Evolutionary conservation across 2,113 vertebrate species (phyloP).

Genomic region (Isichthys henryi): DNA sequence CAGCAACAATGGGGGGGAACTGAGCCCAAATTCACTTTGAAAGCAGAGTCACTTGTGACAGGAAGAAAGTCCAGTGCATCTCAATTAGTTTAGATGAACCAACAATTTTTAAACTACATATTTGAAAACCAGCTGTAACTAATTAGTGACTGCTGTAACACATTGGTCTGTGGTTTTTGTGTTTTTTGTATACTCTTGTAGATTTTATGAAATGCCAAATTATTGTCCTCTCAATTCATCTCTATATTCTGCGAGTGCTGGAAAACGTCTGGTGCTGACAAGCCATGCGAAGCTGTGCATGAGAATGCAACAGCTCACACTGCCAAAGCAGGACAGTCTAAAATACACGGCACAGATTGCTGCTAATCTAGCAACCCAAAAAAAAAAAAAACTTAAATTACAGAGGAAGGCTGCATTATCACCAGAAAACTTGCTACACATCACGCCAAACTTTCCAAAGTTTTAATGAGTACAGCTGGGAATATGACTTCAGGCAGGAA

Average conservation of each 20-base stretch:
- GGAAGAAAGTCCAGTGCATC: not conserved
- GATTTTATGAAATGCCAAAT: not conserved
- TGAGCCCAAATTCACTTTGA: not conserved
- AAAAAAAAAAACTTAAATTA: not conserved
- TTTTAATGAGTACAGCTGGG: slow-evolving; percentile 37
- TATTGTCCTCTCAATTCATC: not conserved
- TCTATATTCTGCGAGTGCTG: not conserved
- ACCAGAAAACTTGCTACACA: not conserved
- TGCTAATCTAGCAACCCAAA: not conserved
- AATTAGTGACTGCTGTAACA: not conserved
- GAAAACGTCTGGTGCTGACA: not conserved
- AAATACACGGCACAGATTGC: not conserved
- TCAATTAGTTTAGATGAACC: not conserved
- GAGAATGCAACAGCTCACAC: not conserved
- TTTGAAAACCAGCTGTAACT: not conserved
- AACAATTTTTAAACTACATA: not conserved
- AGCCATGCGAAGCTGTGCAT: not conserved
- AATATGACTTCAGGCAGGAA: slow-evolving; percentile 22
- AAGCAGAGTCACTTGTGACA: not conserved
- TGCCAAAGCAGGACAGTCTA: not conserved
- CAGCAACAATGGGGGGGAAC: not conserved
- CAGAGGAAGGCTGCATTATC: not conserved
- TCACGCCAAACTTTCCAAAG: not conserved
- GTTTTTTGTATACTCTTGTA: not conserved
- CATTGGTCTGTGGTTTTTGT: not conserved